A percentile compares a stretch with the other conserved stretches of the same genome.
phyloP scores from a whole-genome alignment of 2,797 vertebrate species.

The Mormyrops boulengeri region DNA sequence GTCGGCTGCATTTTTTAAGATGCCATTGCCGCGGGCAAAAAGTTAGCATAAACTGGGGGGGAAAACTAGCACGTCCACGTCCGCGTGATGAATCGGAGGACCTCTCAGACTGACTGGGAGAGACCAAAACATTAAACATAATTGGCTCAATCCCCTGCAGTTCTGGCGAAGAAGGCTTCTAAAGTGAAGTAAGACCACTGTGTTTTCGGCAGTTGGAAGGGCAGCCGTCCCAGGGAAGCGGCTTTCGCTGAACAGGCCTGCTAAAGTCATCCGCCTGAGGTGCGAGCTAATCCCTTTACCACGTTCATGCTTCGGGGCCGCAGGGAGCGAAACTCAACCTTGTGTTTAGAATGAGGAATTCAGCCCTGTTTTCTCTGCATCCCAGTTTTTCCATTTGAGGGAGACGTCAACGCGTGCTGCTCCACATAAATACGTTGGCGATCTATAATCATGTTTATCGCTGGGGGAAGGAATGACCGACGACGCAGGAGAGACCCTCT shows the following conservation, averaged over 20 bases:
- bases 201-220: constrained; percentile 30
- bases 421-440: constrained; percentile 22
- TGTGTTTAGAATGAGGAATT: constrained; percentile 18
- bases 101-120: constrained; percentile 47
- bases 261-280: constrained; percentile 53
- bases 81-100: constrained; percentile 56
- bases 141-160: constrained; percentile 40
- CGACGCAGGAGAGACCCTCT: constrained; percentile 33
- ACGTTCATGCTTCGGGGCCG: neutral
- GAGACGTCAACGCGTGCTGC: constrained; percentile 36
- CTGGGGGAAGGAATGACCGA: constrained; percentile 35
- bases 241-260: constrained; percentile 50
- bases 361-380: constrained; percentile 32
- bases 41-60: constrained; percentile 16
- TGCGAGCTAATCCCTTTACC: constrained; percentile 28
- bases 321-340: constrained; percentile 13
- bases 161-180: constrained; percentile 30
- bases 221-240: neutral
- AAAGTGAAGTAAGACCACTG: constrained; percentile 35
- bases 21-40: neutral
- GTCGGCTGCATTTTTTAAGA: neutral
- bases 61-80: constrained; percentile 56
- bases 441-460: constrained; percentile 26
- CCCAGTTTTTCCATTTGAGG: constrained; percentile 31
- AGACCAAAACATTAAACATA: constrained; percentile 61